Evolutionary conservation across 2,113 vertebrate species (phyloP).

Genomic region (Typhlomys cinereus): DNA sequence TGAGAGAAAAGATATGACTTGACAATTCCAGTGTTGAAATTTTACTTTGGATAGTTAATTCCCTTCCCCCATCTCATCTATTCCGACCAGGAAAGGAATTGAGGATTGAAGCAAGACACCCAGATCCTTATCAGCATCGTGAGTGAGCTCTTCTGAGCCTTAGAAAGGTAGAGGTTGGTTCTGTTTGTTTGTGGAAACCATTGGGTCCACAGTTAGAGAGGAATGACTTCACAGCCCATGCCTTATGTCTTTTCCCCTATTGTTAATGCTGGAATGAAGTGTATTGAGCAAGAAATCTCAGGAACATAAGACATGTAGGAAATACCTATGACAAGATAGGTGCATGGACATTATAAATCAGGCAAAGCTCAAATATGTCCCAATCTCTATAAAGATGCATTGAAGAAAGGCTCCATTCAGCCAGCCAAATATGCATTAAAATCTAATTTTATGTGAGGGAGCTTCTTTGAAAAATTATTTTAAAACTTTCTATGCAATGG

Average conservation of each 20-base stretch:
- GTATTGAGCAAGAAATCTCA: neutral
- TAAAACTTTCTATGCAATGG: constrained; percentile 42
- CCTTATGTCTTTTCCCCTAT: neutral
- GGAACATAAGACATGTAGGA: neutral
- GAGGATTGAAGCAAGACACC: neutral
- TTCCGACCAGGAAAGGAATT: neutral
- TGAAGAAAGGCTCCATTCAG: neutral
- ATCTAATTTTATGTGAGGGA: constrained; percentile 61
- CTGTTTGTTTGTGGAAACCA: neutral
- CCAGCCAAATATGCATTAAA: neutral
- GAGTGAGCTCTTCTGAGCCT: neutral
- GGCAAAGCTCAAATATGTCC: too few relatives aligned
- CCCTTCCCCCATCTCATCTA: neutral
- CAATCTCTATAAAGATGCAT: neutral
- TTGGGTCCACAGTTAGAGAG: neutral
- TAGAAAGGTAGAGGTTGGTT: neutral
- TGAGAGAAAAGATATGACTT: neutral
- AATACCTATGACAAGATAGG: neutral
- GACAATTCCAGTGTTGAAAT: neutral
- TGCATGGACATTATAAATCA: neutral
- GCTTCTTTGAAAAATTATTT: constrained; percentile 43
- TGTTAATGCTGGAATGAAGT: neutral
- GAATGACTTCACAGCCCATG: neutral
- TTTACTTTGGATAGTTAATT: neutral
- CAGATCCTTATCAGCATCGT: neutral